Conservation (phyloP, 2,888 invertebrate species). For the Drosophila ochracea region DNA sequence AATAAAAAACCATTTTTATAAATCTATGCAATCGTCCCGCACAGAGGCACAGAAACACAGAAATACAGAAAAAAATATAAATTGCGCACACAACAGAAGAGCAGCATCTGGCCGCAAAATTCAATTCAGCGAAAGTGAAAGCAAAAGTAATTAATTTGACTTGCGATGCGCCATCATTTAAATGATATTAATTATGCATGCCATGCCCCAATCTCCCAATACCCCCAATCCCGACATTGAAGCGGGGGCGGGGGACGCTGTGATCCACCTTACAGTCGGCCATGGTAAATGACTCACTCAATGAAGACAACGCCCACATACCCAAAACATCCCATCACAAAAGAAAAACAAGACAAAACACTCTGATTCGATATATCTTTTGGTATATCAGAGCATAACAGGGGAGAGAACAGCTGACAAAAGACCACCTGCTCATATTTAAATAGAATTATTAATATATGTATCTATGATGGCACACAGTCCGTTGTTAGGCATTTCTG, state of each 20-base stretch:
- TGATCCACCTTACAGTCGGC: constrained; percentile 43
- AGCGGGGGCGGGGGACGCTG: not conserved
- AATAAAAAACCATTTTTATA: constrained; percentile 47
- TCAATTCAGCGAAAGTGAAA: constrained; percentile 11
- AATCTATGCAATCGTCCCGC: not conserved
- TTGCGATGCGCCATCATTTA: constrained; percentile 66
- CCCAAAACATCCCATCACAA: constrained; percentile 4
- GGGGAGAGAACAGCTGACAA: not conserved
- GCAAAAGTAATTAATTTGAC: constrained; percentile 64
- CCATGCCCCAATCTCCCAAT: not conserved
- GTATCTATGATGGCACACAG: not conserved
- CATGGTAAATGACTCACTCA: constrained; percentile 44
- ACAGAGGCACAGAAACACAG: not conserved
- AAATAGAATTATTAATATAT: not conserved
- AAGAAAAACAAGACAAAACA: constrained; percentile 32
- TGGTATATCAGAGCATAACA: not conserved
- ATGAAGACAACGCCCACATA: constrained; percentile 51
- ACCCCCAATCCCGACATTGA: not conserved
- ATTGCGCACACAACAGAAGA: constrained; percentile 32
- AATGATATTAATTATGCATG: constrained; percentile 60
- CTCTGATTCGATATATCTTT: not conserved
- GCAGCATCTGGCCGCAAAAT: not conserved
- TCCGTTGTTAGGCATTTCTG: not conserved
- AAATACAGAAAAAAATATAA: constrained; percentile 17
- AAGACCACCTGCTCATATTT: not conserved